Base-by-base conservation (phyloP, 2,113 vertebrate genomes). In the Peucedramus taeniatus region DNA sequence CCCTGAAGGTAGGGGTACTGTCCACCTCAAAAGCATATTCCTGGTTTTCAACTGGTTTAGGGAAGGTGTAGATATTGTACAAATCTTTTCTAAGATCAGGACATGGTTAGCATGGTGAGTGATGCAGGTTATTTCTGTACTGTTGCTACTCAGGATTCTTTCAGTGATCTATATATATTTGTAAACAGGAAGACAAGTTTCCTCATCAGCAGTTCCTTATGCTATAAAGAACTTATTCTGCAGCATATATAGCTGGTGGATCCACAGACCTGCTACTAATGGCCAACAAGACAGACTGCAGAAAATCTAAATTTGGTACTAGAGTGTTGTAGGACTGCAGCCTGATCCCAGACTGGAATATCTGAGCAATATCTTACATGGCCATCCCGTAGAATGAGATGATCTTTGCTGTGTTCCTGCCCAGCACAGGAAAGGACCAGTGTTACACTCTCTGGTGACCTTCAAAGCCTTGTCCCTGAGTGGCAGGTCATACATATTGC, bases 401-500 rank as follows among this genome's bases (percentile, higher is more conserved):
- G 33, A 61, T 57, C 15, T 57, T 60, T 51, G 35, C 16, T 16
- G 3, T 50, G 21, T 3, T 86, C 22, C 42, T 72, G 28, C 7
- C n/a, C 37, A 35, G 42, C 11, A 47, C 39, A 53, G 19, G 19
- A 63, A 79, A 78, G 19, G 14, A 56, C 47, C 19, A 54, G 4
- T 40, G 35, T 27, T 40, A 18, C 7, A 4, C 7, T 35, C 56
- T 33, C 44, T 54, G 28, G 33, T 88, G 80, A 83, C 56, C 37
- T 95, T 85, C 49, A 64, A 64, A 83, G 39, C 18, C 56, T 57
- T 70, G n/a, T 47, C 47, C 35, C 51, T 63, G 47, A 76, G 50
- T 71, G 71, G 24, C 42, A 80, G 50, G 56, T 85, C 56, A 83
- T 89, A 60, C 66, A 87, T 90, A 69, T 68, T 92, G 42, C 49